Base-by-base conservation (phyloP, 2,797 vertebrate species). In the Euphonia xanthogaster region DNA sequence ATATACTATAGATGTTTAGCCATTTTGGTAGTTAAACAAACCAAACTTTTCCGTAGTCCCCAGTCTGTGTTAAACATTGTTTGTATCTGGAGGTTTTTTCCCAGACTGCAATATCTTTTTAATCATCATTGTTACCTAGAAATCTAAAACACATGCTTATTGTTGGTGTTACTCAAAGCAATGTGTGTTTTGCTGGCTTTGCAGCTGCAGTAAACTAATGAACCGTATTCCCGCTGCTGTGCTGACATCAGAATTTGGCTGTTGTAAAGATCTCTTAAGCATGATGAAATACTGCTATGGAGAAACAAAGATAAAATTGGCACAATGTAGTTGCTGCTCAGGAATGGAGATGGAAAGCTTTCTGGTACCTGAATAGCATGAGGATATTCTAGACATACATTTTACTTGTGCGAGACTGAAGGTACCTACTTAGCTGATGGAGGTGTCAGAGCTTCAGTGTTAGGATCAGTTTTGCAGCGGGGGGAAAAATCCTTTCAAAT, bases 201-300 rank as follows among this genome's bases (percentile, higher is more conserved):
- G 81, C 77, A 87, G 86, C 93, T 94, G 92, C 77, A 87, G 68
- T 74, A 80, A 82, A 55, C 88, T 80, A 71, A 74, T 80, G 90
- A 95, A 75, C 74, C 79, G 13, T 96, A 85, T 91, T 95, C 93
- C 86, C 12, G 27, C 39, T 76, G 80, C 71, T 94, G 12, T 89
- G 77, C 74, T 95, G 88, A 91, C 71, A 58, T 83, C 80, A 94
- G 63, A 87, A 42, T 74, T 91, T 94, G 94, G 71, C 88, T 89
- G 35, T 79, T 91, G 65, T 80, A 74, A 67, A 90, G 54, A 39
- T 90, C 42, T 93, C 79, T 74, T 72, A 68, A 67, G 37, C 33
- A 21, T 79, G 77, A 86, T 79, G 81, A 84, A 88, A 54, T 75
- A n/a, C 62, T 89, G 33, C 50, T 77, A 53, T 75, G 78, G 39